phyloP scores from a whole-genome alignment of 2,888 invertebrate genomes.

The Stenichneumon culpator region DNA sequence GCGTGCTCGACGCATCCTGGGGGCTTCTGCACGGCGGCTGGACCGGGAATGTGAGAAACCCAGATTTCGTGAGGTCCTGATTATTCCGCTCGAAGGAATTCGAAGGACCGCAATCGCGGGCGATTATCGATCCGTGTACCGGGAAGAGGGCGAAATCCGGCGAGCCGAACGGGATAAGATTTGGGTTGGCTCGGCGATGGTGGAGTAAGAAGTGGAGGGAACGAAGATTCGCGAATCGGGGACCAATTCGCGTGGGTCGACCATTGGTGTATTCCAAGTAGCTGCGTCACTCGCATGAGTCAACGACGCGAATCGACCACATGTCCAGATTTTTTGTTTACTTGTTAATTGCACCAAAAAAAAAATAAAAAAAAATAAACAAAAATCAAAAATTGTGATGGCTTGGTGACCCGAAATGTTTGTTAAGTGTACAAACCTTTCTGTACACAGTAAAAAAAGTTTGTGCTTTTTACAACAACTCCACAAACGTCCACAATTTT shows the following conservation, averaged over 20 bases:
- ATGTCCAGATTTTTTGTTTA: not conserved
- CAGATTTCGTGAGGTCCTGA: not conserved
- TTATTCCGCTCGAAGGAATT: conserved; percentile 12
- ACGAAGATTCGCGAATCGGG: not conserved
- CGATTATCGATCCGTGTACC: not conserved
- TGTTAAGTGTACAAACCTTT: not conserved
- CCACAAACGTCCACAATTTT: too few relatives aligned
- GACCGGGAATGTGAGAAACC: conserved; percentile 39
- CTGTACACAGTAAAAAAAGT: too few relatives aligned
- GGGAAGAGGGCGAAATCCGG: not conserved
- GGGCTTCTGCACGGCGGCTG: conserved; percentile 22
- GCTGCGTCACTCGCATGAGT: not conserved
- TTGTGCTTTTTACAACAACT: too few relatives aligned
- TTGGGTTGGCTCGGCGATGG: not conserved
- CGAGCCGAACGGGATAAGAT: not conserved
- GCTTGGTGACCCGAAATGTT: too few relatives aligned
- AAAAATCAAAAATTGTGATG: too few relatives aligned
- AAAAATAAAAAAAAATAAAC: not conserved
- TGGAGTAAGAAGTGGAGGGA: not conserved
- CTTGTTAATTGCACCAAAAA: not conserved
- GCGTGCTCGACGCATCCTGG: conserved; percentile 16
- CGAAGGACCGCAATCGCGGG: not conserved
- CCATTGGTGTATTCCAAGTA: not conserved
- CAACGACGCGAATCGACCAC: not conserved
- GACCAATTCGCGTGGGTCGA: not conserved